A percentile compares a stretch with the other conserved stretches of the same genome.
These are phyloP conservation scores for Tridacna gigas DNA, from an alignment of 2,888 invertebrate species.

Conservation along the genomic window DNA sequence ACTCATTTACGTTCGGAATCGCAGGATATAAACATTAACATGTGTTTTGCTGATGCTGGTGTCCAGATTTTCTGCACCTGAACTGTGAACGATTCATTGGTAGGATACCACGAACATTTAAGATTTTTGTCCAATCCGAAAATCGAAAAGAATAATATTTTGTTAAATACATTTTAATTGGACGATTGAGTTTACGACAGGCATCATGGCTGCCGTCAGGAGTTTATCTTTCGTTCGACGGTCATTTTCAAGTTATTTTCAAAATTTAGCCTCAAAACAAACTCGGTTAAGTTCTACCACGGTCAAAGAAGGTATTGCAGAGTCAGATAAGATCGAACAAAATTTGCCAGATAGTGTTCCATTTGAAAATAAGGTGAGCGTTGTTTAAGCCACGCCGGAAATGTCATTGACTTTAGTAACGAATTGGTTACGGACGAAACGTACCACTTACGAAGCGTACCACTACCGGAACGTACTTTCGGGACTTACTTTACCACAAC, in stretches of 20 bases:
- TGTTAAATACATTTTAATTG: conserved; percentile 57
- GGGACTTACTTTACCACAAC: no score
- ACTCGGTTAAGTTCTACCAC: neutral
- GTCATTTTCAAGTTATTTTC: neutral
- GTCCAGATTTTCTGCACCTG: no score
- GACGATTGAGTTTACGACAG: conserved; percentile 6
- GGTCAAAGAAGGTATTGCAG: neutral
- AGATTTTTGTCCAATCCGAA: conserved; percentile 24
- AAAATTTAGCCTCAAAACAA: neutral
- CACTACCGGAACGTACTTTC: no score
- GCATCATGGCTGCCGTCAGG: conserved; percentile 74
- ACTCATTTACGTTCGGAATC: neutral
- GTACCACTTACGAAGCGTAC: no score
- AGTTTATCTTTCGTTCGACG: neutral
- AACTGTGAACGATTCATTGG: no score
- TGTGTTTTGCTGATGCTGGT: neutral
- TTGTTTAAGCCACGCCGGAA: no score
- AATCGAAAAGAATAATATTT: neutral
- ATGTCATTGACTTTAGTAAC: no score
- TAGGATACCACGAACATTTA: no score
- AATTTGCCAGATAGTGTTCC: no score
- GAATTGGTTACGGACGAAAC: no score
- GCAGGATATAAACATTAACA: conserved; percentile 28
- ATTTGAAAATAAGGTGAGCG: no score
- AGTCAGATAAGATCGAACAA: neutral